Conservation (phyloP, 2,888 invertebrate genomes). For the Sesamia inferens region DNA sequence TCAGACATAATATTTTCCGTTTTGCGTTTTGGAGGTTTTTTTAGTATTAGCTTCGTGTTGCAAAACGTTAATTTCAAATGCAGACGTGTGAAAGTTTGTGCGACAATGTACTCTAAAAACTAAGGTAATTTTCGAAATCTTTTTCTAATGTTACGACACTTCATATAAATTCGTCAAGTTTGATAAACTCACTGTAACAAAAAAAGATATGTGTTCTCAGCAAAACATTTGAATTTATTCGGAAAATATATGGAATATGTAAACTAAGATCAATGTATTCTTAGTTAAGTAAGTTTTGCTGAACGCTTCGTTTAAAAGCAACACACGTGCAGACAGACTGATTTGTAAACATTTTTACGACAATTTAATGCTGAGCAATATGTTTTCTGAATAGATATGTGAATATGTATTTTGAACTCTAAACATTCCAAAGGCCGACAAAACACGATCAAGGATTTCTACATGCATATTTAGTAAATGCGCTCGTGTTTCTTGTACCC, state of each 20-base stretch:
- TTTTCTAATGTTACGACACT: slow-evolving; percentile 52
- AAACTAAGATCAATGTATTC: slow-evolving; percentile 56
- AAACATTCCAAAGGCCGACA: slow-evolving; percentile 50
- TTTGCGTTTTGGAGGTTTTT: slow-evolving; percentile 51
- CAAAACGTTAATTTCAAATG: slow-evolving; percentile 55
- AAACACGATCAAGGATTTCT: slow-evolving; percentile 58
- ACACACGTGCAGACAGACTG: slow-evolving; percentile 45
- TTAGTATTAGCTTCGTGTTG: slow-evolving; percentile 36
- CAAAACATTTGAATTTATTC: slow-evolving; percentile 23
- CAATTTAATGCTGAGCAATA: slow-evolving; percentile 54
- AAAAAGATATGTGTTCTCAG: slow-evolving; percentile 37
- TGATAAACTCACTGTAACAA: slow-evolving; percentile 31
- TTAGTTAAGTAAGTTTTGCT: slow-evolving; percentile 46
- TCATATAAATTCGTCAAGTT: slow-evolving; percentile 51
- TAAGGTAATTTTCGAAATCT: slow-evolving; percentile 61
- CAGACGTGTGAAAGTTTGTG: slow-evolving; percentile 59
- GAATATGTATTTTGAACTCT: slow-evolving; percentile 43
- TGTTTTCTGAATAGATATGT: slow-evolving; percentile 44
- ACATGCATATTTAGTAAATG: slow-evolving; percentile 32
- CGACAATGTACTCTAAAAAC: slow-evolving; percentile 59
- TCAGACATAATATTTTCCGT: slow-evolving; percentile 59
- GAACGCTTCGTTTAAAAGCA: slow-evolving; percentile 39
- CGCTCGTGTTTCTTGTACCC: slow-evolving; percentile 22
- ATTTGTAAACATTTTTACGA: slow-evolving; percentile 61
- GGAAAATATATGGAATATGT: slow-evolving; percentile 43